Base-by-base conservation (phyloP, 2,113 vertebrate genomes). In the Pollachius pollachius region DNA sequence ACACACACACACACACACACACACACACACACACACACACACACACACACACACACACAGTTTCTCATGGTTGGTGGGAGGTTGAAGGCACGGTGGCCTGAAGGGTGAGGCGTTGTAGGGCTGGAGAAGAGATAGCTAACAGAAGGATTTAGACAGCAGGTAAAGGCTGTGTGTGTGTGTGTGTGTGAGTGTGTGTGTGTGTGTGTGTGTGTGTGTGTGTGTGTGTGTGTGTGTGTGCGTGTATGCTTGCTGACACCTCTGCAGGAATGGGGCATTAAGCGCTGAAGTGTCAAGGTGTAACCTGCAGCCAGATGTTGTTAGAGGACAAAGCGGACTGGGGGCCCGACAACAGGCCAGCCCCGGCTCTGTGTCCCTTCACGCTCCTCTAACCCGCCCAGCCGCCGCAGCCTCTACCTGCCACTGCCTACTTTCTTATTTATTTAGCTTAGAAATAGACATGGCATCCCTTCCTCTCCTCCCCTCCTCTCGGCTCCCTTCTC, bases 51-150 rank as follows among this genome's bases (percentile, higher is more conserved):
- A 60, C 57, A 21, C 16, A 6, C 8, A 3, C 23, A 18, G 30
- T 85, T 85, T 80, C 84, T 86, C 65, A n/a, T n/a, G n/a, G n/a
- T n/a, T n/a, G n/a, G n/a, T n/a, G 81, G 83, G 84, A 86, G 77
- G 71, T 73, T 30, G 74, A 85, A 77, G 77, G 79, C 75, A 65
- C 30, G 16, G 73, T 15, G 52, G 58, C 27, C 17, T 11, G n/a
- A n/a, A 21, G 67, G 19, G 34, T 37, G 34, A 81, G 75, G 80
- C 83, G 79, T 74, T 72, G 62, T 79, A 69, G 64, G 67, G 71
- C 74, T 63, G 59, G 66, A 69, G 81, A 73, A 67, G 81, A 3
- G 15, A 80, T n/a, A 69, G 80, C 77, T 81, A 85, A 86, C 74
- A 78, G 80, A 79, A 72, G 78, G 82, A 81, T 88, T 86, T 83